Base-by-base conservation (phyloP, 2,888 invertebrate genomes). In the Rhaphigaster nebulosa region DNA sequence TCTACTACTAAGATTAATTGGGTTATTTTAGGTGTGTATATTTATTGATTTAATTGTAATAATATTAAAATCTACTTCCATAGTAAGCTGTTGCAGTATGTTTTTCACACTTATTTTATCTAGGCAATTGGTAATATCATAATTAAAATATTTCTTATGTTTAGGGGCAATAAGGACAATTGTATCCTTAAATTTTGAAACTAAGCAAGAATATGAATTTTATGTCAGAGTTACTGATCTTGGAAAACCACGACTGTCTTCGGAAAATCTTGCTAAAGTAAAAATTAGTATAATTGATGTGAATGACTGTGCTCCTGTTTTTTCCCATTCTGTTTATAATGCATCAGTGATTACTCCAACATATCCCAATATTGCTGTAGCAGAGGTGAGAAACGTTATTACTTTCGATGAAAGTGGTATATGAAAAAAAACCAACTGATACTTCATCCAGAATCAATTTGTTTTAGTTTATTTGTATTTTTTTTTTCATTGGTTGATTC, bases 291-390 rank as follows among this genome's bases (percentile, higher is more conserved):
- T 99, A 54, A 95, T 94, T 13, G 98, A 98, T 94, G 96, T 98
- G 13, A 98, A 99, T 94, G 98, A 98, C 93, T 97, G 97, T 92
- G 96, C 98, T n/a, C 98, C 98, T 6, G 94, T 95, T 90, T 98
- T 99, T 94, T 94, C 95, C 18, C 95, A 95, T 91, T 93, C 95
- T 26, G 94, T 95, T 90, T 97, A 98, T 94, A 96, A 96, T 93
- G 96, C 97, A 1, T 96, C 96, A 0, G 94, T 98, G 89, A 94
- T 97, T 91, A 94, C 98, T 92, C 98, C 98, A 34, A 97, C 98
- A 0, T 97, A 97, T 93, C 95, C 95, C 92, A 96, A 97, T 93
- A 96, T 98, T 10, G 95, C 96, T 20, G 96, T 98, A 45, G 93
- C 95, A 15, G 95, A 94, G 93, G 95, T 97, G 91, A 88, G 54